Base-by-base conservation (phyloP, 2,113 vertebrate genomes). In the Megaleporinus macrocephalus region DNA sequence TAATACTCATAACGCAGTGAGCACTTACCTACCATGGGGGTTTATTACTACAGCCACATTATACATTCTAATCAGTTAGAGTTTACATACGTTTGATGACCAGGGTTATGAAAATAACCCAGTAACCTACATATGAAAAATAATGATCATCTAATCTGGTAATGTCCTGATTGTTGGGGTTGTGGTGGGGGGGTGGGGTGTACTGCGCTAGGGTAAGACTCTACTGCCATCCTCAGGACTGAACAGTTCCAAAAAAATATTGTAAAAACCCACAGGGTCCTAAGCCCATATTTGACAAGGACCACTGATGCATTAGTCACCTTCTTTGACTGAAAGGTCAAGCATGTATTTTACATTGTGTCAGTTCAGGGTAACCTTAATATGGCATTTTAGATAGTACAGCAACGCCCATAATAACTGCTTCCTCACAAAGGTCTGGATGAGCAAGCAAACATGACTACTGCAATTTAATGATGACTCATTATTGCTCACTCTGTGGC, bases 81-180 rank as follows among this genome's bases (percentile, higher is more conserved):
- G 78, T 79, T 79, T 72, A 79, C 53, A 47, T n/a, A 72, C 27
- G 55, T 61, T 79, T 61, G 41, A 79, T 61, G 78, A 70, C 66
- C 41, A 71, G 51, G 24, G 3, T 69, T 57, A 79, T 55, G 29
- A 69, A 79, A 79, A 69, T 70, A 70, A 41, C 24, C 49, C 53
- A 1, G 22, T 16, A 69, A 41, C 29, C n/a, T 18, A 44, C n/a
- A 29, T 36, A 27, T 57, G 29, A 57, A 41, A 13, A 36, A 5
- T 55, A 69, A 53, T n/a, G 65, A 33, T 24, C 30, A 78, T 57
- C n/a, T 27, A 57, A 55, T 18, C 30, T 69, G 63, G 47, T 68
- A 70, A 70, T 24, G 10, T 70, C 22, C 33, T 11, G 33, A n/a
- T 12, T 44, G 33, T 36, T 70, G 33, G 51, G 51, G 41, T 36